Evolutionary conservation across 2,113 vertebrate genomes (phyloP).

Genomic region (Alaudala cheleensis): DNA sequence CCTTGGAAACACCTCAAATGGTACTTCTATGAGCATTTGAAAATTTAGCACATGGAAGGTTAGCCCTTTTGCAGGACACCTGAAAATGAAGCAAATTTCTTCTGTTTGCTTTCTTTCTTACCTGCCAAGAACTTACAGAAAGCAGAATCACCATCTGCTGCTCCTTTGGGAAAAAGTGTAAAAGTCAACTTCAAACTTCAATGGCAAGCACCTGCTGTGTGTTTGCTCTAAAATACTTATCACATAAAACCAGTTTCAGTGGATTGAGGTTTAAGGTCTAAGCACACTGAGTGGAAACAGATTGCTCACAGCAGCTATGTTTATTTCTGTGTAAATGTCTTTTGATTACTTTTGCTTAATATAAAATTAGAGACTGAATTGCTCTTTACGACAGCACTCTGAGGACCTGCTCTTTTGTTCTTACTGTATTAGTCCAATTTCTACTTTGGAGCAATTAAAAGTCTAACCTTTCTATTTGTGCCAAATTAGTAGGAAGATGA

Average conservation of each 20-base stretch:
- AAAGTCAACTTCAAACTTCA: conserved; percentile 19
- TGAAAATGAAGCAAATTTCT: neutral
- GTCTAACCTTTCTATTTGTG: conserved; percentile 23
- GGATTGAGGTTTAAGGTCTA: conserved; percentile 11
- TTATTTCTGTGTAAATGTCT: conserved; percentile 6
- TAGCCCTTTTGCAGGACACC: neutral
- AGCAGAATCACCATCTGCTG: neutral
- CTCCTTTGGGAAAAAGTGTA: neutral
- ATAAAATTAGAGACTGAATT: neutral
- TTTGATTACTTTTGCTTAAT: conserved; percentile 45
- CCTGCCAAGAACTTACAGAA: neutral
- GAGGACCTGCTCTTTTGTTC: conserved; percentile 14
- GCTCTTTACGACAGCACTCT: neutral
- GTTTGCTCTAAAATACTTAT: conserved; percentile 1
- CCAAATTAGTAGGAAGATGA: conserved; percentile 26
- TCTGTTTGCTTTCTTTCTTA: neutral
- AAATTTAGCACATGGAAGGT: neutral
- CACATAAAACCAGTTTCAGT: conserved; percentile 13
- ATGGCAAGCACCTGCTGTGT: neutral
- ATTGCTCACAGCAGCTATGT: conserved; percentile 6
- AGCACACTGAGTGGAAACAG: conserved; percentile 8
- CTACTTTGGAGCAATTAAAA: conserved; percentile 22
- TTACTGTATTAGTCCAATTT: conserved; percentile 15
- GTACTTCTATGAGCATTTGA: neutral
- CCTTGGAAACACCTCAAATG: neutral